Evolutionary conservation across 2,113 vertebrate genomes (phyloP), one percentile per base, ranked within the genome.

Genomic region (Cavia aperea): DNA sequence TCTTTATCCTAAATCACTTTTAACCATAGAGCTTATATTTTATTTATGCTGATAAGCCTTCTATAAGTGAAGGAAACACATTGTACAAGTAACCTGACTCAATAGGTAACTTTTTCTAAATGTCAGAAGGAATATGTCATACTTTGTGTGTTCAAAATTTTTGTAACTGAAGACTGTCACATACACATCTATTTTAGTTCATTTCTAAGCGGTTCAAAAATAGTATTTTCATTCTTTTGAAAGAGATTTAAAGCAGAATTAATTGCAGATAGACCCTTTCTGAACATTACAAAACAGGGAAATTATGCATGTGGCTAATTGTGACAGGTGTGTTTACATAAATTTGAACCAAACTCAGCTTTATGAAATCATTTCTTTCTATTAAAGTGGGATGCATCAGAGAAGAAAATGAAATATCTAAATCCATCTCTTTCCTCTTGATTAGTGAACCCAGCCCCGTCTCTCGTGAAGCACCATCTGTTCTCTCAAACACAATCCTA

Each of bases 271-370:
- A 73, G 33, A 79, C 51, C 4, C 15, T 92, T 94, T n/a, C 9
- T 15, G 16, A 90, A 60, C 94, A 89, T 88, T 92, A 51, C 5
- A 89, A 93, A 93, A 54, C 13, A 81, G 7, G 36, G 7, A 92
- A 94, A 95, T 90, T 90, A 73, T 51, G 21, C 56, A 70, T 85
- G 58, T 62, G 73, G 66, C 77, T 94, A 95, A 94, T 88, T 88
- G 72, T 65, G 26, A 94, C 90, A 94, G 88, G 75, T 95, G 36
- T 96, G 66, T 86, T 93, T 96, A 56, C 79, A 89, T 62, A 86
- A 94, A 86, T 82, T 49, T 36, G 83, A 73, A 11, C 56, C 65
- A 77, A 87, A 58, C 12, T 66, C 68, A 23, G 60, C 66, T 87
- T 95, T 75, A 82, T 87, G 21, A 88, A 95, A 90, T 88, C 8